Percentiles rank a stretch among this genome's conserved stretches.
phyloP scores from a whole-genome alignment of 1,140 invertebrate genomes.

The Phthorimaea operculella region DNA sequence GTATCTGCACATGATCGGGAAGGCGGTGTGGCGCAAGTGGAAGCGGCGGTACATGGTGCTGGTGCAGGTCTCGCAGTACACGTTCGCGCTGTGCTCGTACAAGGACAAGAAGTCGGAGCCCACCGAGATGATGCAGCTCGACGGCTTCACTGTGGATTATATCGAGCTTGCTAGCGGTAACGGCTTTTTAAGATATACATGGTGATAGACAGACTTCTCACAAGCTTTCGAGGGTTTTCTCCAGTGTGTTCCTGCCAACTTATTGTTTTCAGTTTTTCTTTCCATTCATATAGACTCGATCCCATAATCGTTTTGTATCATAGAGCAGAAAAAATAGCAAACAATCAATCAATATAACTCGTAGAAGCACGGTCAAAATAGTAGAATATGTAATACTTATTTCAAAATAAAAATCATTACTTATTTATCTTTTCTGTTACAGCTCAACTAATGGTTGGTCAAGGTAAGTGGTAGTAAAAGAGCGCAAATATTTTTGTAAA shows the following conservation, averaged over 20 bases:
- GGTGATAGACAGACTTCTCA: no score
- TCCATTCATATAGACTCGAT: no score
- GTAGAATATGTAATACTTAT: no score
- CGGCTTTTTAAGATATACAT: constrained; percentile 10
- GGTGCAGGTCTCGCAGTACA: constrained; percentile 99
- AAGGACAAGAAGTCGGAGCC: constrained; percentile 99
- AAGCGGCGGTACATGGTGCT: constrained; percentile 98
- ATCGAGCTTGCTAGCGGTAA: constrained; percentile 92
- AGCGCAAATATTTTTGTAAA: not conserved
- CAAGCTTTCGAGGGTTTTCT: no score
- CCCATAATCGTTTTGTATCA: no score
- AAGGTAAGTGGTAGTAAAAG: constrained; percentile 69
- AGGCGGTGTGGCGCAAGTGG: constrained; percentile 99
- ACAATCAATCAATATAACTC: no score
- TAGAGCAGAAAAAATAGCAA: no score
- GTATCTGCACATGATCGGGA: constrained; percentile 93
- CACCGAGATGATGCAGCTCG: constrained; percentile 99
- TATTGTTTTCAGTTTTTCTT: no score
- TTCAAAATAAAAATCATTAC: no score
- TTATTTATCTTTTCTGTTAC: constrained; percentile 27
- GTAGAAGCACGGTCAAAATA: no score
- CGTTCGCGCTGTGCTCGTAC: constrained; percentile 99
- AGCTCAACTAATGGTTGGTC: constrained; percentile 91
- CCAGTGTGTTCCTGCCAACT: no score
- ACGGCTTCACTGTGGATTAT: constrained; percentile 99